phyloP scores from a whole-genome alignment of 2,797 vertebrate genomes.

The Discoglossus pictus region DNA sequence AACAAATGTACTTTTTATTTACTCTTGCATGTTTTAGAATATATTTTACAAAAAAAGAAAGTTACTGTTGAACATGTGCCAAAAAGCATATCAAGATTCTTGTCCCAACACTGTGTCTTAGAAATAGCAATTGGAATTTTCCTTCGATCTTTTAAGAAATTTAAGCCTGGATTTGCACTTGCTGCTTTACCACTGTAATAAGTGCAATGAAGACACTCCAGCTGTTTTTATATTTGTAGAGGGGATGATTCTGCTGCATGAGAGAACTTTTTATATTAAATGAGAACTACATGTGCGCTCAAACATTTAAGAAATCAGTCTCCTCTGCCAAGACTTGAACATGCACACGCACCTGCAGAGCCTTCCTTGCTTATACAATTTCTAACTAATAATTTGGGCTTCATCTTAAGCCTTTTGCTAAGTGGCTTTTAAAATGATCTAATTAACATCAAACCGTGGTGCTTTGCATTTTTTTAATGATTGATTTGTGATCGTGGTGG shows the following conservation, averaged over 20 bases:
- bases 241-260: not conserved
- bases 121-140: not conserved
- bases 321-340: not conserved
- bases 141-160: not conserved
- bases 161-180: not conserved
- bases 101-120: too few species aligned
- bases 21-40: too few species aligned
- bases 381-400: conserved; percentile 13
- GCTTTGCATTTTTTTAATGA: conserved; percentile 34
- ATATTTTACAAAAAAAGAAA: too few species aligned
- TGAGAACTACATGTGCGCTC: not conserved
- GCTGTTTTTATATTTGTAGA: conserved; percentile 4
- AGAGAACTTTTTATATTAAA: not conserved
- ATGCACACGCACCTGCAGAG: not conserved
- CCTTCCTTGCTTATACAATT: not conserved
- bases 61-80: too few species aligned
- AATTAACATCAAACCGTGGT: not conserved
- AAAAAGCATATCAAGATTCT: too few species aligned
- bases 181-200: not conserved
- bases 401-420: conserved; percentile 3
- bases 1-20: too few species aligned
- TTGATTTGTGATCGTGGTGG: conserved; percentile 42
- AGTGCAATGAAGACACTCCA: not conserved
- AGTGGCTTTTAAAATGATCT: conserved; percentile 27
- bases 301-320: conserved; percentile 2